phyloP scores from a whole-genome alignment of 2,888 invertebrate genomes.

The Mongoloraphidia duomilia region DNA sequence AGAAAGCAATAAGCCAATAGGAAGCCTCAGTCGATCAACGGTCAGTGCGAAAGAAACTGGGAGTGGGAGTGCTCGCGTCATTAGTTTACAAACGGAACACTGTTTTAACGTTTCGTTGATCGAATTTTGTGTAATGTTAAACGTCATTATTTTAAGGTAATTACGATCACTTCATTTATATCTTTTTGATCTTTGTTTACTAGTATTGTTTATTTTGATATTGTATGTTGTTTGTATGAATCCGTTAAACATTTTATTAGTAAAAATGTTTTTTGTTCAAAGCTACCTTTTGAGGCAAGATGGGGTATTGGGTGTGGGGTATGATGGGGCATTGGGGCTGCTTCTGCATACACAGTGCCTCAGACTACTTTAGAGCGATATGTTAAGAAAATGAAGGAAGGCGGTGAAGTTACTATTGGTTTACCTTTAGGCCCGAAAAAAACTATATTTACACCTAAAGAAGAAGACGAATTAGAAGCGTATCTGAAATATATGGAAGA shows the following conservation, averaged over 20 bases:
- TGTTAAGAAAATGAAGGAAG: slow-evolving; percentile 1
- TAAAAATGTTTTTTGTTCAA: not conserved
- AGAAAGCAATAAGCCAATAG: not conserved
- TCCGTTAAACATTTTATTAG: not conserved
- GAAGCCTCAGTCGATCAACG: not conserved
- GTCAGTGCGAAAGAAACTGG: not conserved
- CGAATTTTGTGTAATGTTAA: not conserved
- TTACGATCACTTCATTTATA: not conserved
- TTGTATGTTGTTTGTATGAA: not conserved
- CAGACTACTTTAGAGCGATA: slow-evolving; percentile 1
- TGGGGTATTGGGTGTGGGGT: no score
- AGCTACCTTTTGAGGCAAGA: not conserved
- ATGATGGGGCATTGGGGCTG: no score
- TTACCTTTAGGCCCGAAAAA: slow-evolving; percentile 1
- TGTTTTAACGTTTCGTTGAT: not conserved
- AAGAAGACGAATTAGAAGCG: not conserved
- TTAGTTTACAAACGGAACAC: not conserved
- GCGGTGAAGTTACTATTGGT: slow-evolving; percentile 1
- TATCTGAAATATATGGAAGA: not conserved
- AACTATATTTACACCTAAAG: not conserved
- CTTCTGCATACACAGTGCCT: no score
- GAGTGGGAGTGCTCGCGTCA: not conserved
- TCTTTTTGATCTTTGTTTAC: not conserved
- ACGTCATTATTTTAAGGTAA: not conserved
- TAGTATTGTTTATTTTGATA: not conserved